Evolutionary conservation across 2,797 vertebrate genomes (phyloP).

Genomic region (Eleutherodactylus coqui): DNA sequence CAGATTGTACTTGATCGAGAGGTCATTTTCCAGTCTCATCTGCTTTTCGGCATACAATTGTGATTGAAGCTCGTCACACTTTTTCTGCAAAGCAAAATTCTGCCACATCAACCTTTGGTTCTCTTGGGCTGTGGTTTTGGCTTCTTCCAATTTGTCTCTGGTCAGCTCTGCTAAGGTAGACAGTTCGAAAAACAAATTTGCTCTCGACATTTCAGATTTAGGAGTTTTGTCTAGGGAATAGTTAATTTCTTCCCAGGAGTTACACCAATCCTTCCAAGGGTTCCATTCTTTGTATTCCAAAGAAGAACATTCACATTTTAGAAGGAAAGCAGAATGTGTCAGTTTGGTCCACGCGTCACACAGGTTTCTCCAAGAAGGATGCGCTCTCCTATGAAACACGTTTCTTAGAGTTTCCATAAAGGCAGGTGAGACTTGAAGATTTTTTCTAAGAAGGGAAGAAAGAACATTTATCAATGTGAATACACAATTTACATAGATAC

Average conservation of each 20-base stretch:
- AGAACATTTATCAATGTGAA: background rate
- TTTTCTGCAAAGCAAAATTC: background rate
- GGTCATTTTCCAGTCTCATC: background rate
- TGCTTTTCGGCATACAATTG: background rate
- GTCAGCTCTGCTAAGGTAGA: background rate
- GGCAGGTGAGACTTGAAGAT: background rate
- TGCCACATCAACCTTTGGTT: background rate
- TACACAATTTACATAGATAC: background rate
- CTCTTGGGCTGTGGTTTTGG: background rate
- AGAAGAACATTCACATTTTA: no score
- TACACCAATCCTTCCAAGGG: conserved; percentile 27
- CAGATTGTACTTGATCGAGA: background rate
- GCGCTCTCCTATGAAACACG: background rate
- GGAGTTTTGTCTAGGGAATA: conserved; percentile 14
- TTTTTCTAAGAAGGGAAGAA: background rate
- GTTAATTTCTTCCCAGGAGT: background rate
- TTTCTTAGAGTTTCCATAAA: conserved; percentile 22
- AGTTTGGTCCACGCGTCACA: background rate
- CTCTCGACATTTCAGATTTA: background rate
- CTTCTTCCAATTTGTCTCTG: background rate
- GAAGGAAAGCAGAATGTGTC: no score
- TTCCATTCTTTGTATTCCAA: background rate
- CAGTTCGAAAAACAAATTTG: background rate
- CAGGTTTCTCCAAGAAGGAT: background rate
- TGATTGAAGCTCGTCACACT: background rate